Evolutionary conservation across 2,888 invertebrate genomes (phyloP).

Genomic region (Scaptodrosophila latifasciaeformis): DNA sequence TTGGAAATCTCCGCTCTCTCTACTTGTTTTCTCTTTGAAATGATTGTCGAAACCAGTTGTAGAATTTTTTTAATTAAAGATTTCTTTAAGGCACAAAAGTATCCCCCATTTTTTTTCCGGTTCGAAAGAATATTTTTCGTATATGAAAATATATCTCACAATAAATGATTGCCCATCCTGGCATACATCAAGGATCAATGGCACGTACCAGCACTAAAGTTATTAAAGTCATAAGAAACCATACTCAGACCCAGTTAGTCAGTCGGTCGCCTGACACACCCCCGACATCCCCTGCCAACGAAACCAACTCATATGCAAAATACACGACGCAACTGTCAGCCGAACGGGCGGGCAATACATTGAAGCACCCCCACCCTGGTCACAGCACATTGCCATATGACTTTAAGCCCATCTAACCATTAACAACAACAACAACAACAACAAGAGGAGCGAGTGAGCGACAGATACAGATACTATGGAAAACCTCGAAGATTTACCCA

Average conservation of each 20-base stretch:
- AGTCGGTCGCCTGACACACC: slow-evolving; percentile 34
- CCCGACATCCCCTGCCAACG: not conserved
- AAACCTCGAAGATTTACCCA: slow-evolving; percentile 13
- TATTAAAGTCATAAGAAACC: slow-evolving; percentile 60
- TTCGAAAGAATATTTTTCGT: too few species aligned
- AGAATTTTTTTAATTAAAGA: too few species aligned
- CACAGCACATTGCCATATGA: slow-evolving; percentile 23
- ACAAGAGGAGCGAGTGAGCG: slow-evolving; percentile 16
- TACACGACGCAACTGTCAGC: slow-evolving; percentile 11
- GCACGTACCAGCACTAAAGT: slow-evolving; percentile 64
- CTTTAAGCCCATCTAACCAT: slow-evolving; percentile 64
- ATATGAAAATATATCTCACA: too few species aligned
- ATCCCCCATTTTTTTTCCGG: too few species aligned
- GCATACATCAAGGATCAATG: slow-evolving; percentile 57
- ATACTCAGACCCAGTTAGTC: slow-evolving; percentile 21
- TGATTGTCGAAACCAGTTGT: too few species aligned
- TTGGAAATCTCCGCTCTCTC: too few species aligned
- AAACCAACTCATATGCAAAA: slow-evolving; percentile 56
- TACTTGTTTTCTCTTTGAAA: too few species aligned
- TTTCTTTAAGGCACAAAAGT: too few species aligned
- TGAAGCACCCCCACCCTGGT: slow-evolving; percentile 47
- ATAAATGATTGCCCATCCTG: not conserved
- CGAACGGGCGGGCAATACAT: slow-evolving; percentile 36
- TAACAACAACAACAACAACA: slow-evolving; percentile 43
- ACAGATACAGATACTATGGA: slow-evolving; percentile 9